Evolutionary conservation across 2,113 vertebrate genomes (phyloP).

Genomic region (Shinisaurus crocodilurus): DNA sequence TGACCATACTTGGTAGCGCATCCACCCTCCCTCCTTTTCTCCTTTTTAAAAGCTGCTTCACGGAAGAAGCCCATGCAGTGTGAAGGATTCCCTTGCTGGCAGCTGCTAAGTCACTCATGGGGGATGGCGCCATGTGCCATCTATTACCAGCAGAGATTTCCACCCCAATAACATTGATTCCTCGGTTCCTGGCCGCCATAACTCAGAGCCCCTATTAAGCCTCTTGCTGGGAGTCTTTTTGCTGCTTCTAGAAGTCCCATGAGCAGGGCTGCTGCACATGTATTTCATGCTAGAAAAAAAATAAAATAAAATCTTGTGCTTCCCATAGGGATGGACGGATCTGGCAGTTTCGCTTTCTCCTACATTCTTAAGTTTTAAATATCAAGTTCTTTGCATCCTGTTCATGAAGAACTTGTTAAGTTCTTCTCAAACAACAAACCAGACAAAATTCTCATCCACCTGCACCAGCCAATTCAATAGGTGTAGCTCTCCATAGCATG

Average conservation of each 20-base stretch:
- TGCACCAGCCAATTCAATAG: too few species aligned
- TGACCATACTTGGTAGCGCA: background rate
- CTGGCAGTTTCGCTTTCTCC: too few species aligned
- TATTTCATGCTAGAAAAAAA: background rate
- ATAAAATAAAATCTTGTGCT: background rate
- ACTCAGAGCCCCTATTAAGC: conserved; percentile 30
- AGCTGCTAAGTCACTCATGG: conserved; percentile 34
- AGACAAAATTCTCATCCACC: too few species aligned
- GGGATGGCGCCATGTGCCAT: background rate
- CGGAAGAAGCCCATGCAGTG: background rate
- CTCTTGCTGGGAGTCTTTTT: background rate
- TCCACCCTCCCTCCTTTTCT: background rate
- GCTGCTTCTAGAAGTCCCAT: background rate
- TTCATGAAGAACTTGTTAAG: too few species aligned
- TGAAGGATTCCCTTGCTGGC: conserved; percentile 29
- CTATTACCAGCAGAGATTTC: conserved; percentile 21
- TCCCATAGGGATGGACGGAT: too few species aligned
- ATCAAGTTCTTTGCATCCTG: too few species aligned
- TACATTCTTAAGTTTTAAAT: too few species aligned
- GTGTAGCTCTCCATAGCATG: too few species aligned
- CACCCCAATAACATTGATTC: conserved; percentile 25
- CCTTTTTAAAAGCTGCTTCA: background rate
- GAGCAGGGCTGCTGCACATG: background rate
- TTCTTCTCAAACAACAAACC: too few species aligned
- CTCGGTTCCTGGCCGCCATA: background rate